Percentiles rank a stretch among this genome's conserved stretches.
Evolutionary conservation across 2,888 invertebrate species (phyloP).

Genomic region (Sphinx pinastri): DNA sequence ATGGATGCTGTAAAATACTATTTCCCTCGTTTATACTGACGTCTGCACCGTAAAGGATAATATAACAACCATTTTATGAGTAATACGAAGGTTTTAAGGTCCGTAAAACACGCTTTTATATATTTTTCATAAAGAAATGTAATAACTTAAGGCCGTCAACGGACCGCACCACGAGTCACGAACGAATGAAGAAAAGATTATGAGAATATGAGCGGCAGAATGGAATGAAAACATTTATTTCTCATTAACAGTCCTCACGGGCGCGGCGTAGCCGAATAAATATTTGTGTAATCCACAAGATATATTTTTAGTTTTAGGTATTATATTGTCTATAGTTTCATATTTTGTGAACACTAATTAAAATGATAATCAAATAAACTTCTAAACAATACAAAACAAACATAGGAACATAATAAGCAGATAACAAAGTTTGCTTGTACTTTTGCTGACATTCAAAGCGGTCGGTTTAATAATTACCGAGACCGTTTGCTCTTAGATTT

Average conservation of each 20-base stretch:
- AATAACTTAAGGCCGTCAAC: background rate
- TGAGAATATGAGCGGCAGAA: background rate
- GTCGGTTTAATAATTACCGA: background rate
- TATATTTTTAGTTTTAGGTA: no score
- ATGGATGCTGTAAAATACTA: background rate
- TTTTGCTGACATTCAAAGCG: background rate
- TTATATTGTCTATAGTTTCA: no score
- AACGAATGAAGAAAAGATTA: background rate
- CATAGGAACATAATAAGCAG: no score
- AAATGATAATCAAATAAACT: no score
- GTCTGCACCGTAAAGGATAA: background rate
- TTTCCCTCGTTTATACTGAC: background rate
- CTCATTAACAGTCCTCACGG: no score
- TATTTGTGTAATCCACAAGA: no score
- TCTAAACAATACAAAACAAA: no score
- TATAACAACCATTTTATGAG: background rate
- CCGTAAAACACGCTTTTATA: background rate
- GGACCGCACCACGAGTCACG: background rate
- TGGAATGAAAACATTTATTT: background rate
- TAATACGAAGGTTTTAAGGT: background rate
- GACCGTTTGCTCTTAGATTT: conserved; percentile 7
- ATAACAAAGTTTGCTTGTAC: background rate
- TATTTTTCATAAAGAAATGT: conserved; percentile 15
- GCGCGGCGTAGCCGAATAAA: no score
- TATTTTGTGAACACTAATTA: background rate